Conservation (phyloP, 1,140 invertebrate genomes). For the Lucilia cuprina region DNA sequence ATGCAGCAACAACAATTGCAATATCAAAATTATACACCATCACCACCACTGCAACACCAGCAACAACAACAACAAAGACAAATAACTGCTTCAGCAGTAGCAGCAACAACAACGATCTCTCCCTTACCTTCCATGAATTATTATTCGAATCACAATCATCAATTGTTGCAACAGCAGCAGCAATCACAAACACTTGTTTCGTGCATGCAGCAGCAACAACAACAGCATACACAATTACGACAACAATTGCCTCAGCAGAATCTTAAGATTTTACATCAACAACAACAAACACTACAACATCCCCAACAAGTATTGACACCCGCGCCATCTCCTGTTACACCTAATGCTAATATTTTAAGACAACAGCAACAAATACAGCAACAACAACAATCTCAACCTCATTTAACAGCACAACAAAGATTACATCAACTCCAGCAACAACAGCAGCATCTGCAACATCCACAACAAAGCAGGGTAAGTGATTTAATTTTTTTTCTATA, state of each 20-base stretch:
- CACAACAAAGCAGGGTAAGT: conserved; percentile 40
- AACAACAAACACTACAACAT: conserved; percentile 14
- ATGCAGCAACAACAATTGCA: conserved; percentile 41
- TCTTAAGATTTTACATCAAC: not conserved
- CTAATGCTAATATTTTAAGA: not conserved
- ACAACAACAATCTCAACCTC: conserved; percentile 14
- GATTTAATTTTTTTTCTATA: not conserved
- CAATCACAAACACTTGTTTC: conserved; percentile 11
- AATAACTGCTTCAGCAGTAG: conserved; percentile 22
- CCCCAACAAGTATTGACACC: conserved; percentile 31
- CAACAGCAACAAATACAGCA: conserved; percentile 16
- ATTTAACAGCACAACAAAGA: conserved; percentile 13
- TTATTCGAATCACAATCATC: conserved; percentile 22
- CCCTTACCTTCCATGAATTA: conserved; percentile 23
- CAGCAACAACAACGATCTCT: conserved; percentile 40
- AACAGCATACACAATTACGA: conserved; percentile 37
- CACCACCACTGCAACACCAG: conserved; percentile 40
- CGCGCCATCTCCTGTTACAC: conserved; percentile 10
- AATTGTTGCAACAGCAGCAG: conserved; percentile 34
- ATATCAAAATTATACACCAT: conserved; percentile 37
- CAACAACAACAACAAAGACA: conserved; percentile 36
- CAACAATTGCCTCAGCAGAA: conserved; percentile 9
- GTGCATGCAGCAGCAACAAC: conserved; percentile 43
- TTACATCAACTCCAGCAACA: conserved; percentile 38
- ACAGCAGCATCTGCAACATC: conserved; percentile 39